Percentiles rank a stretch among this genome's conserved stretches.
phyloP scores from a whole-genome alignment of 1,140 invertebrate genomes.

The Lysiphlebus fabarum region DNA sequence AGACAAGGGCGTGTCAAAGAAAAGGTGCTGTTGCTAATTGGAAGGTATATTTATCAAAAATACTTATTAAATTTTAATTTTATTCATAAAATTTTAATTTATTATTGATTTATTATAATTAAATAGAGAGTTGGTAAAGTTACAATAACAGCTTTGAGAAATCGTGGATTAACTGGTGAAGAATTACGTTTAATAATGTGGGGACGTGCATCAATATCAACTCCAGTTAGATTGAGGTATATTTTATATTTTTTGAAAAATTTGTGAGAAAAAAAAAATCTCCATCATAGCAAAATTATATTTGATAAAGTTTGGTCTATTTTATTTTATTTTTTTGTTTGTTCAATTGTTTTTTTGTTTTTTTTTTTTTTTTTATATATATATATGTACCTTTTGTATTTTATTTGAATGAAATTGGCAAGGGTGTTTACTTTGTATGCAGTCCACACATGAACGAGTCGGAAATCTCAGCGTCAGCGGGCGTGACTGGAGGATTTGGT shows the following conservation, averaged over 20 bases:
- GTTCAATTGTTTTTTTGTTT: too few species aligned
- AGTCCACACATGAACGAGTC: conserved; percentile 37
- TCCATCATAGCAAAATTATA: too few species aligned
- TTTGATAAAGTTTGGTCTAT: too few species aligned
- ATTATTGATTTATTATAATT: conserved; percentile 1
- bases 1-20: conserved; percentile 91
- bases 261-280: too few species aligned
- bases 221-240: conserved; percentile 71
- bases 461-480: conserved; percentile 38
- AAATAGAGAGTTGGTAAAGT: conserved; percentile 80
- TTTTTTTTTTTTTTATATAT: too few species aligned
- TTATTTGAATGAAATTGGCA: not conserved
- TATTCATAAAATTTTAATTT: not conserved
- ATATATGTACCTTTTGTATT: not conserved
- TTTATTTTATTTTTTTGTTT: too few species aligned
- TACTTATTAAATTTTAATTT: too few species aligned
- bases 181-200: conserved; percentile 82
- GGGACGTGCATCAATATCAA: conserved; percentile 82
- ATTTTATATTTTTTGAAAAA: too few species aligned
- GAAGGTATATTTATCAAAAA: conserved; percentile 68
- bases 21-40: conserved; percentile 96
- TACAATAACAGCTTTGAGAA: conserved; percentile 77
- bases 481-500: conserved; percentile 55
- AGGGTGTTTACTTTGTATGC: conserved; percentile 19
- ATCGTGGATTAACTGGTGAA: conserved; percentile 81